Evolutionary conservation across 1,140 invertebrate genomes (phyloP), one percentile per base, ranked within the genome.

Genomic region (Bombus waltoni): DNA sequence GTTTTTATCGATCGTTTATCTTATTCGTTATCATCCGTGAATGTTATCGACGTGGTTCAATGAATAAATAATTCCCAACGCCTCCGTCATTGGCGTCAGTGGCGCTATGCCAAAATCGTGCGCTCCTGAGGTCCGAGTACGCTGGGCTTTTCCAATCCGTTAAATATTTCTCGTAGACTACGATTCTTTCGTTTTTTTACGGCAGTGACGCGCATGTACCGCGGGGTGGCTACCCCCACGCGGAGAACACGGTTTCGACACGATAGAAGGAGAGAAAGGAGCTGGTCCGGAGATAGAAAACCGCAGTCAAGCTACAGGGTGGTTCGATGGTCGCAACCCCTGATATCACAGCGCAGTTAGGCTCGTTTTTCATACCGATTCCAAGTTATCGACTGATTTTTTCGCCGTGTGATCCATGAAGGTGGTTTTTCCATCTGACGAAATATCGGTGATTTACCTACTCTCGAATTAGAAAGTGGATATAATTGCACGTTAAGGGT

Each of bases 51-150:
- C 32, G 0, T 3, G 38, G 2, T 13, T 32, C 13, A n/a, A 15
- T 3, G 10, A 22, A 15, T 8, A 2, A 13, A 22, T 72, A 72
- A 40, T 72, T 59, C 25, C 3, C 5, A 6, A 35, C n/a, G 18
- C 4, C 8, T 3, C 53, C 65, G n/a, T 4, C 6, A 59, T 85
- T 68, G 88, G 78, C 79, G 65, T n/a, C 65, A 85, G 85, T 75
- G 74, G 68, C 81, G 85, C 62, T 15, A 18, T 57, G 68, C 81
- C 84, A 82, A 68, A 78, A 89, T 80, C 70, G 57, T 35, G 72
- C 59, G 32, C 53, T 42, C 25, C 75, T 44, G 44, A 15, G 40
- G 42, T 73, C 40, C 76, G 44, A 25, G 72, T 83, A 86, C 82
- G 82, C 72, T 76, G 6, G 35, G 28, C 68, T 42, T 80, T 83